phyloP scores from a whole-genome alignment of 2,888 invertebrate genomes.

The Sialis fuliginosa region DNA sequence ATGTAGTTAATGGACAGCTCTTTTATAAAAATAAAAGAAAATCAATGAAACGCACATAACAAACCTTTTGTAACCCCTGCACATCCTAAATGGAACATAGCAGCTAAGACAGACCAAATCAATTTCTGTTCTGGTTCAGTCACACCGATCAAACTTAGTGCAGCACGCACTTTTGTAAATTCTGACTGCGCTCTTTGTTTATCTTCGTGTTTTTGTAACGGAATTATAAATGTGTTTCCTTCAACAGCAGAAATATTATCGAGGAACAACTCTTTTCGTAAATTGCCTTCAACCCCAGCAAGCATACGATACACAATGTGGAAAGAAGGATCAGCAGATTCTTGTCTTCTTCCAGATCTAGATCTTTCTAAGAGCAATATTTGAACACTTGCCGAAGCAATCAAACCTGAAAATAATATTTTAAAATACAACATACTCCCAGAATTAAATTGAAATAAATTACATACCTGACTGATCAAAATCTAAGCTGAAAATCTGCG shows the following conservation, averaged over 20 bases:
- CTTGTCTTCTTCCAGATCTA: constrained; percentile 46
- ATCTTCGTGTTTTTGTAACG: constrained; percentile 64
- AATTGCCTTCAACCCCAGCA: constrained; percentile 65
- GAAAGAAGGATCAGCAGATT: constrained; percentile 53
- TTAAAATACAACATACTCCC: too few relatives aligned
- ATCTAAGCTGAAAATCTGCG: constrained; percentile 83
- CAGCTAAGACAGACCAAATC: constrained; percentile 75
- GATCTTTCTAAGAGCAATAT: constrained; percentile 63
- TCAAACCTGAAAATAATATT: constrained; percentile 36
- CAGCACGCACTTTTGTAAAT: constrained; percentile 61
- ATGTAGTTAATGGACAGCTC: too few relatives aligned
- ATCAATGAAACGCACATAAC: constrained; percentile 5
- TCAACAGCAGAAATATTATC: constrained; percentile 52
- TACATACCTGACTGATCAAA: constrained; percentile 59
- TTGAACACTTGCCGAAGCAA: constrained; percentile 81
- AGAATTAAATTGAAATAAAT: too few relatives aligned
- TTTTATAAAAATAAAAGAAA: neutral
- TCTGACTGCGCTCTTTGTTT: constrained; percentile 61
- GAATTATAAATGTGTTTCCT: constrained; percentile 58
- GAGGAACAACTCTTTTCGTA: constrained; percentile 67
- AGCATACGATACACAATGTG: constrained; percentile 49
- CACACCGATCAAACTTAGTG: constrained; percentile 59
- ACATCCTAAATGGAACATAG: constrained; percentile 85
- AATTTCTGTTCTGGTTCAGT: constrained; percentile 63
- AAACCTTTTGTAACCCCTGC: constrained; percentile 64